Percentiles rank a stretch among this genome's conserved stretches.
These are phyloP conservation scores for Romanomermis culicivorax DNA, from an alignment of 2,888 invertebrate genomes.

Conservation along the genomic window DNA sequence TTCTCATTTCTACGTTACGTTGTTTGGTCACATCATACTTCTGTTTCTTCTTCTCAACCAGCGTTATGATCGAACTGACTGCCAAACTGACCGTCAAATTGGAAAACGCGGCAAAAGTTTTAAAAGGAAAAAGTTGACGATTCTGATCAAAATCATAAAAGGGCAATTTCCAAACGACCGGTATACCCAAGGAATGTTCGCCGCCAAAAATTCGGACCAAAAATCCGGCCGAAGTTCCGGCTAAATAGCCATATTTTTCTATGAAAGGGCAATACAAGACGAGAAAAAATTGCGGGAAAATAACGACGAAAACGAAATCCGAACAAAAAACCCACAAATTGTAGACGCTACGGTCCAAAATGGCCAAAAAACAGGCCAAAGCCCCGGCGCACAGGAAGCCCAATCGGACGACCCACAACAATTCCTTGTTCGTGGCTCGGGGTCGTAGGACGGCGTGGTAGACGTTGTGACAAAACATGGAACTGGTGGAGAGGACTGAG, in stretches of 20 bases:
- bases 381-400: constrained; percentile 74
- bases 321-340: constrained; percentile 97
- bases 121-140: not conserved
- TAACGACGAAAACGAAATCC: constrained; percentile 89
- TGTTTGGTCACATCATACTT: too few relatives aligned
- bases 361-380: constrained; percentile 76
- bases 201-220: constrained; percentile 23
- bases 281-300: constrained; percentile 91
- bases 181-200: constrained; percentile 17
- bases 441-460: constrained; percentile 85
- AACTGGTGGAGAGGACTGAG: constrained; percentile 78
- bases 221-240: constrained; percentile 17
- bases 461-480: constrained; percentile 90
- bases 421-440: constrained; percentile 86
- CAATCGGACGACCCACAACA: constrained; percentile 61
- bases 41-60: not conserved
- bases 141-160: constrained; percentile 13
- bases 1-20: too few relatives aligned
- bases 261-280: constrained; percentile 45
- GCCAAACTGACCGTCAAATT: not conserved
- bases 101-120: not conserved
- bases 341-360: constrained; percentile 90
- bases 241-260: not conserved
- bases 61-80: not conserved
- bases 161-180: constrained; percentile 22